Conservation (phyloP, 2,888 invertebrate species). For the Clepsis dumicolana region DNA sequence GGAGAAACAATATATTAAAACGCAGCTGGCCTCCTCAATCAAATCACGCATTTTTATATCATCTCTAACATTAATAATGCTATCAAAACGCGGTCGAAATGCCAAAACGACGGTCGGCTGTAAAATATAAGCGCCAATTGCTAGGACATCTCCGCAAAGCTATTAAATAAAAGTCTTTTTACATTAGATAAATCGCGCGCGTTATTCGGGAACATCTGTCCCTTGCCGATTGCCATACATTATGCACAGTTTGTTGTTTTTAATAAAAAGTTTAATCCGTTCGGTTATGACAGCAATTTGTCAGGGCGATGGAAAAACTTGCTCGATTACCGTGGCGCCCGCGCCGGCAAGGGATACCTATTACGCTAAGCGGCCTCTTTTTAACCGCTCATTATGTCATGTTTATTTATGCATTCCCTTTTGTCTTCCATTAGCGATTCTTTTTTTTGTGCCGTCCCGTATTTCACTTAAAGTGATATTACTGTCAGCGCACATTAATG, state of each 20-base stretch:
- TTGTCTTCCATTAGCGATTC: conserved; percentile 81
- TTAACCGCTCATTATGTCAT: conserved; percentile 77
- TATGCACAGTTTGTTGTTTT: conserved; percentile 86
- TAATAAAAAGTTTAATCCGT: conserved; percentile 86
- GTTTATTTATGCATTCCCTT: conserved; percentile 81
- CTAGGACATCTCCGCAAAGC: conserved; percentile 80
- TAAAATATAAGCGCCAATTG: conserved; percentile 80
- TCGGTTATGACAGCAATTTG: conserved; percentile 85
- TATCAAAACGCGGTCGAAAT: conserved; percentile 75
- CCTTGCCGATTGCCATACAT: conserved; percentile 84
- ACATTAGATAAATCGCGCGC: conserved; percentile 84
- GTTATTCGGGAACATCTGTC: conserved; percentile 85
- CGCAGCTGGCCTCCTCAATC: conserved; percentile 74
- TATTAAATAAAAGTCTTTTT: conserved; percentile 86
- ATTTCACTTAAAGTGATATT: conserved; percentile 72
- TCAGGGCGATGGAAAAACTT: conserved; percentile 84
- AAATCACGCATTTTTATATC: conserved; percentile 79
- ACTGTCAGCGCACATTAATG: conserved; percentile 57
- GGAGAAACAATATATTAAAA: conserved; percentile 70
- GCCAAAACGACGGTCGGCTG: conserved; percentile 75
- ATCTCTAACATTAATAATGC: conserved; percentile 76
- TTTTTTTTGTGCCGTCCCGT: conserved; percentile 56
- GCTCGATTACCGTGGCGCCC: conserved; percentile 78
- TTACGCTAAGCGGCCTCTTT: conserved; percentile 64
- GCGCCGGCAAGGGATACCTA: conserved; percentile 63